Evolutionary conservation across 2,888 invertebrate species (phyloP).

Genomic region (Hydrotaea cyrtoneurina): DNA sequence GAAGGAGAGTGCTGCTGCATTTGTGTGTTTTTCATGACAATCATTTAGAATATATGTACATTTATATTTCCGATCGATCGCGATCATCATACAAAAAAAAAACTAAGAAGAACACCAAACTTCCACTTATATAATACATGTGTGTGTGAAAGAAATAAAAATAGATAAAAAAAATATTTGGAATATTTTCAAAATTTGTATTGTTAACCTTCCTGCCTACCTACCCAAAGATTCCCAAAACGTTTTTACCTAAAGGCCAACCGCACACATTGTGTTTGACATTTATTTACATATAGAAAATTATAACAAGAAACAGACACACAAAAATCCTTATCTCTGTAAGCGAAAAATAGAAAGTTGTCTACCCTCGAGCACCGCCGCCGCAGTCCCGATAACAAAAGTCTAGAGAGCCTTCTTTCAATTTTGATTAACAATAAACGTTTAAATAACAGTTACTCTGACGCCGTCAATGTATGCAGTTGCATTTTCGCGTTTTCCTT

Average conservation of each 20-base stretch:
- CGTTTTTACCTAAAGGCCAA: background rate
- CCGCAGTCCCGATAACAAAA: background rate
- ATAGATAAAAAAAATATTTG: background rate
- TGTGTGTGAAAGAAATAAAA: background rate
- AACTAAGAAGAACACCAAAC: background rate
- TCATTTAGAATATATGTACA: too few species aligned
- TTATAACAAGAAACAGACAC: background rate
- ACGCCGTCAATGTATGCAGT: slow-evolving; percentile 72
- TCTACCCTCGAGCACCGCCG: slow-evolving; percentile 16
- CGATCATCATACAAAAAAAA: background rate
- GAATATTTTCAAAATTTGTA: background rate
- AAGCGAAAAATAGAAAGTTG: slow-evolving; percentile 37
- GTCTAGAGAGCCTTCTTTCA: slow-evolving; percentile 12
- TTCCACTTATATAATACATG: slow-evolving; percentile 50
- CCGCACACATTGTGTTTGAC: background rate
- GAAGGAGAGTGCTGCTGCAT: too few species aligned
- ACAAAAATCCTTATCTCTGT: slow-evolving; percentile 9
- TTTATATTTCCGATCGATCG: background rate
- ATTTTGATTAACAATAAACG: slow-evolving; percentile 22
- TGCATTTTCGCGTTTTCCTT: slow-evolving; percentile 63
- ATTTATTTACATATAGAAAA: background rate
- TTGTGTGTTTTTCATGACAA: too few species aligned
- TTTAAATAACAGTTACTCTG: slow-evolving; percentile 71
- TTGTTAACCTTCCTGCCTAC: too few species aligned
- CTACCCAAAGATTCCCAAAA: background rate